Conservation (phyloP, 92 coral and sea anemone species). For the Parazoanthus darwini region DNA sequence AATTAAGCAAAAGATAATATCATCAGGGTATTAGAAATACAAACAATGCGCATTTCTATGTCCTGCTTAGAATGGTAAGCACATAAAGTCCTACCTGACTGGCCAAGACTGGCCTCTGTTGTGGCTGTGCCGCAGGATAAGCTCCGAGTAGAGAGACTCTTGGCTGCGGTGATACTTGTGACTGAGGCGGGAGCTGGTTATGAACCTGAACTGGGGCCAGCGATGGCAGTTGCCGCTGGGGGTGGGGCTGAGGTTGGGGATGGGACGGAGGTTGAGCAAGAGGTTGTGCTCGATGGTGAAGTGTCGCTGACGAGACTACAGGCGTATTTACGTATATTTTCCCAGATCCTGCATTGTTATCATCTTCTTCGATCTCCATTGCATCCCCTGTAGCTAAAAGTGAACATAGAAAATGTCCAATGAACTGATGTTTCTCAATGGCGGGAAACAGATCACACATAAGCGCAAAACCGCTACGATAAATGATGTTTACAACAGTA, state of each 20-base stretch:
- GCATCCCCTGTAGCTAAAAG: conserved; percentile 16
- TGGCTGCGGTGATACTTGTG: conserved; percentile 36
- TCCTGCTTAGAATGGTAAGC: too few species aligned
- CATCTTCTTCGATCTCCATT: conserved; percentile 43
- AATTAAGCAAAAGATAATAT: too few species aligned
- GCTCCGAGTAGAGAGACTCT: conserved; percentile 29
- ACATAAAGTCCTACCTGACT: conserved; percentile 2
- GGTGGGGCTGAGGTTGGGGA: conserved; percentile 21
- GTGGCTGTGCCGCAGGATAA: conserved; percentile 25
- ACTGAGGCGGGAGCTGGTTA: conserved; percentile 17
- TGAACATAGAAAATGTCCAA: background rate
- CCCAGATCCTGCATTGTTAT: conserved; percentile 19
- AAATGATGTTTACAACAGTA: too few species aligned
- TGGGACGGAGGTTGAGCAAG: conserved; percentile 25
- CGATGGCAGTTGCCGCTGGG: conserved; percentile 24
- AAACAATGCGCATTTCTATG: too few species aligned
- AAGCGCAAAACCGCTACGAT: background rate
- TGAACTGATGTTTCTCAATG: too few species aligned
- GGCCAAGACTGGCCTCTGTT: conserved; percentile 30
- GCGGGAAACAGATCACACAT: too few species aligned
- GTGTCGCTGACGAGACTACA: conserved; percentile 16
- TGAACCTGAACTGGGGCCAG: conserved; percentile 24
- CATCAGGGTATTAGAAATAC: too few species aligned
- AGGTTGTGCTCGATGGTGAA: conserved; percentile 25
- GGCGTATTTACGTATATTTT: conserved; percentile 43